Evolutionary conservation across 2,888 invertebrate genomes (phyloP), one percentile per base, ranked within the genome.

Genomic region (Tortricodes alternella): DNA sequence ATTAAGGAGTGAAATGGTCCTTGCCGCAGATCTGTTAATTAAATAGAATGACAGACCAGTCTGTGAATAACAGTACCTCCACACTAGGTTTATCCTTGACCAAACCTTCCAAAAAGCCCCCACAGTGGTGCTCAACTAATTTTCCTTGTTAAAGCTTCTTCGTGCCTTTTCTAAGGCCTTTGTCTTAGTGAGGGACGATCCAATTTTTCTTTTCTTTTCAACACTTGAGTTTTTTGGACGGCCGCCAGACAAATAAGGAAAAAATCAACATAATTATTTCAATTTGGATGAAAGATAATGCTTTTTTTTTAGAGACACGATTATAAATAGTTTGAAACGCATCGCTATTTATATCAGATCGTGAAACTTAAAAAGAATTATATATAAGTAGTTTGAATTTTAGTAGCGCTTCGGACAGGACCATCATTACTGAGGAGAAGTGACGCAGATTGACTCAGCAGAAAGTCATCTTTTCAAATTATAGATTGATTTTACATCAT

Each of bases 101-200:
- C 41, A 21, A 39, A 21, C 49, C 48, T 48, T 11, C 41, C 2
- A 44, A 37, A 53, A 29, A 38, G 24, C 8, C n/a, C 19, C 48
- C 43, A 70, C 63, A 68, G 66, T 66, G 60, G 53, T 53, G 51
- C 50, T 52, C 53, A 21, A 57, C 65, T 67, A 68, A 67, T 68
- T 68, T 68, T 62, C 67, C 66, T 66, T 68, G 63, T 67, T 67
- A 69, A 68, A 61, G 59, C 60, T 63, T 63, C 64, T 65, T 65
- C 63, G 60, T 63, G 57, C 61, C 59, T 59, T 61, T 61, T 62
- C 57, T 60, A 58, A 57, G 60, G 58, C 60, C 37, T 48, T 49
- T 55, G 55, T 55, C 55, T 55, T 46, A 24, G 29, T 49, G 43
- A 43, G 52, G 55, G 37, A 37, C 35, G 43, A 37, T 37, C 43